These are phyloP conservation scores for Pristionchus fissidentatus DNA, from an alignment of 2,888 invertebrate species.

Conservation along the genomic window DNA sequence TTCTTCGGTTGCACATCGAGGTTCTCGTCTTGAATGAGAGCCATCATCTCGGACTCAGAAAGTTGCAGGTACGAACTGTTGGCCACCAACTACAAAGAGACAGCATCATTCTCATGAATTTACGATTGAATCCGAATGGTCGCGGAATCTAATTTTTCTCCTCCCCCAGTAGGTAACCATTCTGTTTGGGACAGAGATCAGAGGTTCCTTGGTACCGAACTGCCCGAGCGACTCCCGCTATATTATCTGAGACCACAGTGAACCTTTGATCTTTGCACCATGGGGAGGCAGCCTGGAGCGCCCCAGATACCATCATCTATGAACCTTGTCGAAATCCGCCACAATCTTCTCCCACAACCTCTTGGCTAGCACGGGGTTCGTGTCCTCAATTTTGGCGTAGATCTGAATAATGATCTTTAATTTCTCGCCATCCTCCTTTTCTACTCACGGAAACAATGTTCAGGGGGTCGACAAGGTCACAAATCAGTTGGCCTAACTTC, in stretches of 20 bases:
- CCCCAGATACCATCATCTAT: background rate
- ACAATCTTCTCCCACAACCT: constrained; percentile 21
- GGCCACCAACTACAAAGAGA: background rate
- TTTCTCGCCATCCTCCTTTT: background rate
- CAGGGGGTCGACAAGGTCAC: background rate
- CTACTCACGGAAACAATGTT: background rate
- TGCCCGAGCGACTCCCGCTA: too few species aligned
- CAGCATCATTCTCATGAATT: background rate
- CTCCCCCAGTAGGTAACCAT: too few species aligned
- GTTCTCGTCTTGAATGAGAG: background rate
- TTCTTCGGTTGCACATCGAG: constrained; percentile 29
- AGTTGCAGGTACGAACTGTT: background rate
- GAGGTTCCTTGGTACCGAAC: too few species aligned
- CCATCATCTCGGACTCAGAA: constrained; percentile 28
- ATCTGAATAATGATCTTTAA: background rate
- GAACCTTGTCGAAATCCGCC: constrained; percentile 39
- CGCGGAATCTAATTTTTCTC: background rate
- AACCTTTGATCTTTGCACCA: too few species aligned
- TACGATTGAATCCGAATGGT: background rate
- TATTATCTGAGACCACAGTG: too few species aligned
- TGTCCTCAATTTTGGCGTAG: background rate
- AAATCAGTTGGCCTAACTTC: background rate
- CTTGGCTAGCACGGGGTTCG: background rate
- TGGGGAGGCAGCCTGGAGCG: too few species aligned
- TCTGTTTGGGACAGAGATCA: too few species aligned